Evolutionary conservation across 2,888 invertebrate species (phyloP).

Genomic region (Spodoptera picta): DNA sequence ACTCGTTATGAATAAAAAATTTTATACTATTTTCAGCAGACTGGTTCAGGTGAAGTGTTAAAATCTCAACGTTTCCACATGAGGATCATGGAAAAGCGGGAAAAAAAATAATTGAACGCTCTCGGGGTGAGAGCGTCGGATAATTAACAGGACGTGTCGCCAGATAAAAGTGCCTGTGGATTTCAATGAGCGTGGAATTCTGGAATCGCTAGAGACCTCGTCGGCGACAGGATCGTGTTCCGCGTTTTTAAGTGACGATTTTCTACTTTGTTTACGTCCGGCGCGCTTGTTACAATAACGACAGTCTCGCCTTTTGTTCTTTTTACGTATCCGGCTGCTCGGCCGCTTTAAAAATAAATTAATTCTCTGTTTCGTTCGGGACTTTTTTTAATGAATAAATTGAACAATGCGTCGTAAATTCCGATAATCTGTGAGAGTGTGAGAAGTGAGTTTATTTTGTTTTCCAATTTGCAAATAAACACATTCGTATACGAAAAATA

Average conservation of each 20-base stretch:
- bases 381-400: constrained; percentile 59
- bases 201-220: constrained; percentile 73
- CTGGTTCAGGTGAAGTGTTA: constrained; percentile 86
- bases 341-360: constrained; percentile 70
- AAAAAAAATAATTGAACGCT: constrained; percentile 87
- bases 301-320: constrained; percentile 65
- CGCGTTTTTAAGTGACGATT: constrained; percentile 80
- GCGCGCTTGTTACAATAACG: constrained; percentile 71
- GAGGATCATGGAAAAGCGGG: constrained; percentile 83
- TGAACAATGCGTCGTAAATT: constrained; percentile 37
- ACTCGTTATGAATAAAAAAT: constrained; percentile 74
- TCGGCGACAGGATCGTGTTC: constrained; percentile 69
- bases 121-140: constrained; percentile 82
- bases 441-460: constrained; percentile 17
- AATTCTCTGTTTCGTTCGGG: constrained; percentile 59
- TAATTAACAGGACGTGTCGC: constrained; percentile 88
- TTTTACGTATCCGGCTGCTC: constrained; percentile 60
- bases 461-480: not conserved
- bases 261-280: constrained; percentile 77
- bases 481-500: no score
- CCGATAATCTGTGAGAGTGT: constrained; percentile 25
- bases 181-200: constrained; percentile 81
- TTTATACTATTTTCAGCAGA: constrained; percentile 81
- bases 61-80: constrained; percentile 87
- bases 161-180: constrained; percentile 84